Evolutionary conservation across 1,140 invertebrate genomes (phyloP).

Genomic region (Ceratosolen solmsi): DNA sequence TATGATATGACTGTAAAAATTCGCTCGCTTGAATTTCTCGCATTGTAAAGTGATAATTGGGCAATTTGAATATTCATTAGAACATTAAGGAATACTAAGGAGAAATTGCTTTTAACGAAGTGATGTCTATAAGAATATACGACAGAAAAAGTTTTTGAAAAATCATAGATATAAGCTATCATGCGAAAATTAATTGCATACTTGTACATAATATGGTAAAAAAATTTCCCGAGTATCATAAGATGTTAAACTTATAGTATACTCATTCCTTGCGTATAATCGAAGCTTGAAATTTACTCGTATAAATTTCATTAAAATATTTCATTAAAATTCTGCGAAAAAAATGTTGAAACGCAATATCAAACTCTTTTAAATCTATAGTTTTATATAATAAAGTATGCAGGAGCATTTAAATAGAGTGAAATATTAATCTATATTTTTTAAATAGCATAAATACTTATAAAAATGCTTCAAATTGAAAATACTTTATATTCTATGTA

Average conservation of each 20-base stretch:
- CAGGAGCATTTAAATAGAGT: not conserved
- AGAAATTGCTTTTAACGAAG: not conserved
- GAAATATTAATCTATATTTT: not conserved
- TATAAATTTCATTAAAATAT: constrained; percentile 9
- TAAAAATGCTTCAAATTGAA: not conserved
- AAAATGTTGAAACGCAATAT: not conserved
- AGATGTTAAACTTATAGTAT: not conserved
- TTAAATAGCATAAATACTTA: not conserved
- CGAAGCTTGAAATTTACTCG: not conserved
- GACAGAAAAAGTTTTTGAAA: not conserved
- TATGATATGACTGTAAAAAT: no score
- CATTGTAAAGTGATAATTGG: no score
- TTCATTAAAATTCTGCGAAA: not conserved
- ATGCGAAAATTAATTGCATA: not conserved
- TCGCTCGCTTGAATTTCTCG: no score
- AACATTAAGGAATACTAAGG: not conserved
- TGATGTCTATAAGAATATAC: not conserved
- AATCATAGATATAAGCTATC: not conserved
- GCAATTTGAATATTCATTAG: not conserved
- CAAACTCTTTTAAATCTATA: not conserved
- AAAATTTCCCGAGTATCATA: no score
- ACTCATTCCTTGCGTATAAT: not conserved
- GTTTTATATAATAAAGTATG: not conserved
- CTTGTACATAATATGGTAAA: not conserved
- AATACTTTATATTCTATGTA: not conserved